Percentiles rank a stretch among this genome's conserved stretches.
Conservation (phyloP, 1,140 invertebrate genomes). For the Drosophila subobscura region DNA sequence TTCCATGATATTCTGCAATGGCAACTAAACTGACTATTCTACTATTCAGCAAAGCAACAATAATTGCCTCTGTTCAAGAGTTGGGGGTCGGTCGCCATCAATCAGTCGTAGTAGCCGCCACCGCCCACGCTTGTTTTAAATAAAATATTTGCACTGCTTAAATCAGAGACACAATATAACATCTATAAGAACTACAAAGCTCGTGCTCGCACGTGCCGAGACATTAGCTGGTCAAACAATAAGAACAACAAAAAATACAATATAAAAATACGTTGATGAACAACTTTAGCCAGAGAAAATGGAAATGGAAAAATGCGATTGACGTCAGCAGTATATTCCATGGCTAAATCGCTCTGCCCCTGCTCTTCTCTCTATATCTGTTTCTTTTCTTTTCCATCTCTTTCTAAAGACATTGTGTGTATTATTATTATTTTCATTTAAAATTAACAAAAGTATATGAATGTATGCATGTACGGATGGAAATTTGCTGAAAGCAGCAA, state of each 20-base stretch:
- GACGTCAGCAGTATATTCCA: constrained; percentile 80
- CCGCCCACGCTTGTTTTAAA: constrained; percentile 44
- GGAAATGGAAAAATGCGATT: constrained; percentile 78
- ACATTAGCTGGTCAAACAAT: constrained; percentile 41
- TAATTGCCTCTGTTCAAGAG: constrained; percentile 3
- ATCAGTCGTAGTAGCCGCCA: constrained; percentile 3
- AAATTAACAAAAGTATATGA: constrained; percentile 62
- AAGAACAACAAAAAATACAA: constrained; percentile 31
- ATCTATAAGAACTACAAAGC: constrained; percentile 44
- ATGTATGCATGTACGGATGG: constrained; percentile 37
- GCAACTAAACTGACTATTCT: too few relatives aligned
- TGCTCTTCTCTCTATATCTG: constrained; percentile 7
- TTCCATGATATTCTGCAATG: too few relatives aligned
- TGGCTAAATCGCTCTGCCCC: constrained; percentile 50
- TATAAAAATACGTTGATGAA: constrained; percentile 68
- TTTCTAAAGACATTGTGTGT: constrained; percentile 14
- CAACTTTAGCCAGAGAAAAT: constrained; percentile 69
- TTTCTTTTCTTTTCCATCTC: not conserved
- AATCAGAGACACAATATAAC: constrained; percentile 30
- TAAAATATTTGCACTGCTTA: constrained; percentile 68
- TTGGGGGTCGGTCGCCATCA: constrained; percentile 25
- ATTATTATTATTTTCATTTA: constrained; percentile 67
- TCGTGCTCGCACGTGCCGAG: constrained; percentile 67
- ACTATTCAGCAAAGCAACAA: constrained; percentile 4
- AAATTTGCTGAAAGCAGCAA: constrained; percentile 66